phyloP scores from a whole-genome alignment of 1,140 invertebrate species.

The Rhynchophorus ferrugineus region DNA sequence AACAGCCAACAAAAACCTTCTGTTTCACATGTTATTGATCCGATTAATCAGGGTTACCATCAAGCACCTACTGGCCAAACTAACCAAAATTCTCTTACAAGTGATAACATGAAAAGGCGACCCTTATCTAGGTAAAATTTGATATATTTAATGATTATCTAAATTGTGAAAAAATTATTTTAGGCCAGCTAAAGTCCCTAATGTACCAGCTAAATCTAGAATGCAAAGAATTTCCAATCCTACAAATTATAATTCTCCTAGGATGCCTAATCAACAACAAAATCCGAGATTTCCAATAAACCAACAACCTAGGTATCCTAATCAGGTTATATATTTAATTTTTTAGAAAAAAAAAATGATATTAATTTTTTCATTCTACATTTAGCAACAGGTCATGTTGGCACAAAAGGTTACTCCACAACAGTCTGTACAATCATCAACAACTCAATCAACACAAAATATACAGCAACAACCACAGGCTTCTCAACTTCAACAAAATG shows the following conservation, averaged over 20 bases:
- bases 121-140: no score
- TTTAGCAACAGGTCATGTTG: neutral
- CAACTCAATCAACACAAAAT: neutral
- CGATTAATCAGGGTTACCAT: no score
- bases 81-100: no score
- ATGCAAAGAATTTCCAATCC: neutral
- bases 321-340: no score
- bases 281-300: neutral
- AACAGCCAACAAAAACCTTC: no score
- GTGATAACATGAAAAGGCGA: no score
- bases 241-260: neutral
- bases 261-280: neutral
- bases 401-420: slow-evolving; percentile 19
- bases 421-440: slow-evolving; percentile 17
- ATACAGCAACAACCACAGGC: slow-evolving; percentile 14
- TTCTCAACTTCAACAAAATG: slow-evolving; percentile 22
- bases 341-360: no score
- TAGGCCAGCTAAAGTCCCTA: neutral
- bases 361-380: neutral
- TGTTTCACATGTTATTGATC: no score
- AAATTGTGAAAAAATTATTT: no score
- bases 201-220: neutral
- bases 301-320: neutral
- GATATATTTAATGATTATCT: no score
- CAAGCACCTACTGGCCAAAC: no score